Evolutionary conservation across 37 sponge, comb jelly and placozoan species (phyloP).

Genomic region (Agelas oroides): DNA sequence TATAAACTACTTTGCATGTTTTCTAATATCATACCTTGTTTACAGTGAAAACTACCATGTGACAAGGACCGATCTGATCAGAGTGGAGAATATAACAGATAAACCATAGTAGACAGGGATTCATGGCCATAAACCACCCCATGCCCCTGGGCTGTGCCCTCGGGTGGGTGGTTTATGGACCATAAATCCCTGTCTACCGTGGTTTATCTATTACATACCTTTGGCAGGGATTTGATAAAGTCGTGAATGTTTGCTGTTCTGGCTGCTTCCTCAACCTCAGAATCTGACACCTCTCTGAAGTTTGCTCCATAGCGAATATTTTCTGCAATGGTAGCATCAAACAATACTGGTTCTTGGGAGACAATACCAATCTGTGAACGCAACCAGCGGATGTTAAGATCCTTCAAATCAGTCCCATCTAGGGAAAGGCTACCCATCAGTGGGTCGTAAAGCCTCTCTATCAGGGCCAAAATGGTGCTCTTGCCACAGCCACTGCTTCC

Average conservation of each 20-base stretch:
- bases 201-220: constrained; percentile 24
- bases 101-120: too few relatives aligned
- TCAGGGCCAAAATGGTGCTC: constrained; percentile 90
- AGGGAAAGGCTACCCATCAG: constrained; percentile 42
- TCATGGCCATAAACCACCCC: too few relatives aligned
- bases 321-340: constrained; percentile 87
- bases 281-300: constrained; percentile 79
- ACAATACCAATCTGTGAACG: constrained; percentile 89
- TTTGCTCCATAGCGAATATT: constrained; percentile 95
- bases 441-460: constrained; percentile 89
- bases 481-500: constrained; percentile 97
- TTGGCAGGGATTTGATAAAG: constrained; percentile 85
- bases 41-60: too few relatives aligned
- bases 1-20: too few relatives aligned
- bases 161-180: too few relatives aligned
- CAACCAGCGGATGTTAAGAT: constrained; percentile 83
- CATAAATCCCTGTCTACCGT: too few relatives aligned
- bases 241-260: constrained; percentile 93
- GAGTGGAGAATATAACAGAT: too few relatives aligned
- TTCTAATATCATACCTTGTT: too few relatives aligned
- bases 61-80: too few relatives aligned
- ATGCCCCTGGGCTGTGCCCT: too few relatives aligned
- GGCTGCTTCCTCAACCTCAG: constrained; percentile 86
- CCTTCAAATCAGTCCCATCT: constrained; percentile 52
- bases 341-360: constrained; percentile 89